Evolutionary conservation across 2,797 vertebrate species (phyloP), one percentile per base, ranked within the genome.

Genomic region (Thunnus albacares): DNA sequence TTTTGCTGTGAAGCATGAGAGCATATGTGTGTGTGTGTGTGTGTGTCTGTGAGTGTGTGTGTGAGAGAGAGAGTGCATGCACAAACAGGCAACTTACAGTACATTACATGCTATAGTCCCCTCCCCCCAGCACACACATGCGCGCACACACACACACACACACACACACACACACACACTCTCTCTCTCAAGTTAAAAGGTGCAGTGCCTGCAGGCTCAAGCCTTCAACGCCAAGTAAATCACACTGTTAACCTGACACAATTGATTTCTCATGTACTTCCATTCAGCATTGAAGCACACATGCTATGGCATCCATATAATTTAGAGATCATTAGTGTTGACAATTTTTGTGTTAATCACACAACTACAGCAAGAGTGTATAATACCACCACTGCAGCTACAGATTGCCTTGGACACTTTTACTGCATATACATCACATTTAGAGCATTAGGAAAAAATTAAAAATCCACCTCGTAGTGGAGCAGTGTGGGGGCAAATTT

Each of bases 201-300:
- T 87, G 85, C 84, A 89, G 84, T 90, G 89, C 90, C 93, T 92
- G 76, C 86, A 93, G 94, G 92, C 90, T 91, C 65, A 41, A 90
- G 89, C 90, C 87, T 85, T 94, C 92, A 92, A 64, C 82, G 38
- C 68, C 63, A 75, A 88, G 89, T 93, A 94, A 94, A 93, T 93
- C 88, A 93, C 90, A 86, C 77, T 24, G 83, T 91, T 90, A 89
- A 92, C 86, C 83, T 87, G 89, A 92, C 90, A 91, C 82, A 43
- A 90, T 89, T 90, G 87, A 93, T 91, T 90, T 86, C 85, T 90
- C 86, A 65, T 88, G 86, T 85, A 55, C 77, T 80, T 82, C 61
- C 79, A 84, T 87, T 79, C 81, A 75, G 63, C 75, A 80, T 87
- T 57, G 43, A 76, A 81, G 80, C 41, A 74, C 81, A 75, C 77